Evolutionary conservation across 1,140 invertebrate species (phyloP).

Genomic region (Platyscapa corneri): DNA sequence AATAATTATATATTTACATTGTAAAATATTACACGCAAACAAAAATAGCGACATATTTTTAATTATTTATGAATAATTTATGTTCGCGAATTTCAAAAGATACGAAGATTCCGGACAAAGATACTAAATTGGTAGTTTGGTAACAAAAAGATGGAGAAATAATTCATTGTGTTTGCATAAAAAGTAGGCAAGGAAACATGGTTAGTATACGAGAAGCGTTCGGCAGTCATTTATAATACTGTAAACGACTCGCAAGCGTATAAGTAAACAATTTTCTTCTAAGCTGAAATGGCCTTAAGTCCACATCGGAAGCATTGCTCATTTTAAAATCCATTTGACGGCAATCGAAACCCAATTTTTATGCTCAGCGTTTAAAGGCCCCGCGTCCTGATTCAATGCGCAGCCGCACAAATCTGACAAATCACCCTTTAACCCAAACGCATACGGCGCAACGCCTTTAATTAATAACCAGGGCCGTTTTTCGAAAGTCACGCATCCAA

Average conservation of each 20-base stretch:
- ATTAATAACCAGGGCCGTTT: slow-evolving; percentile 44
- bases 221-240: neutral
- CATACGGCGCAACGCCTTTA: neutral
- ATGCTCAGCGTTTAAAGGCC: neutral
- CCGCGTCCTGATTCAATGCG: neutral
- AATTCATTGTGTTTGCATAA: no score
- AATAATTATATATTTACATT: no score
- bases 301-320: neutral
- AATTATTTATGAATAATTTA: no score
- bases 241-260: neutral
- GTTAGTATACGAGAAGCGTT: neutral
- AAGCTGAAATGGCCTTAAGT: neutral
- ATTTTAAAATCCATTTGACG: slow-evolving; percentile 14
- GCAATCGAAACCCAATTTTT: slow-evolving; percentile 34
- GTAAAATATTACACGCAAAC: no score
- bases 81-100: no score
- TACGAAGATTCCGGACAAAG: no score
- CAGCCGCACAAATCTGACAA: slow-evolving; percentile 22
- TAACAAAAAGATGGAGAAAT: no score
- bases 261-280: neutral
- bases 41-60: no score
- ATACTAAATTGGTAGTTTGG: no score
- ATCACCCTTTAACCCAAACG: slow-evolving; percentile 26
- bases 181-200: neutral
- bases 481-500: slow-evolving; percentile 35